A percentile compares a stretch with the other conserved stretches of the same genome.
phyloP scores from a whole-genome alignment of 2,888 invertebrate species.

The Thymelicus lineola region DNA sequence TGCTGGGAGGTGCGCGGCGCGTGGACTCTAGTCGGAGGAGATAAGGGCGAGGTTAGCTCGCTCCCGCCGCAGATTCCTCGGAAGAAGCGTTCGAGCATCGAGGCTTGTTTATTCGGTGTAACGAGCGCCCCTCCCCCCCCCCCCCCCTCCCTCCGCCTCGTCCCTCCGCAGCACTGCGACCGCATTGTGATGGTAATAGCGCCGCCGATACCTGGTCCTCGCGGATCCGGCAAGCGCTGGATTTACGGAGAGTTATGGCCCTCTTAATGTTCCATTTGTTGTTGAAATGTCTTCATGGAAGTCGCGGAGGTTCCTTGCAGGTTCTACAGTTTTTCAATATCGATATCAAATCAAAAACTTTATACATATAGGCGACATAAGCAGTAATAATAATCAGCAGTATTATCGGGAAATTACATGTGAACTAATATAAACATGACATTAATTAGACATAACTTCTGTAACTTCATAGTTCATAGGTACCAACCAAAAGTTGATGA shows the following conservation, averaged over 20 bases:
- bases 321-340: no score
- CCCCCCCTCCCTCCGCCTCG: constrained; percentile 47
- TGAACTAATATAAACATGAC: no score
- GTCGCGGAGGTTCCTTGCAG: background rate
- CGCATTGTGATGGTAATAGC: constrained; percentile 52
- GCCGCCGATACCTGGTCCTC: constrained; percentile 11
- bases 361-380: no score
- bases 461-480: no score
- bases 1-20: background rate
- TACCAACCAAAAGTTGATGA: no score
- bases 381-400: no score
- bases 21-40: background rate
- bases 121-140: constrained; percentile 51
- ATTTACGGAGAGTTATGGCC: constrained; percentile 2
- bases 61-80: constrained; percentile 25
- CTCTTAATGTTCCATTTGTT: constrained; percentile 4
- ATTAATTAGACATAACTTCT: no score
- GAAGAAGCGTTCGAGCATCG: constrained; percentile 48
- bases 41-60: background rate
- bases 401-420: no score
- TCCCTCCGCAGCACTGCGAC: constrained; percentile 43
- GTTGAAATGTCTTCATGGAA: background rate
- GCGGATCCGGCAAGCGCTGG: background rate
- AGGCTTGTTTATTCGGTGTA: constrained; percentile 54
- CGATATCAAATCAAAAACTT: no score